Conservation (phyloP, 2,113 vertebrate species). For the Anhinga anhinga region DNA sequence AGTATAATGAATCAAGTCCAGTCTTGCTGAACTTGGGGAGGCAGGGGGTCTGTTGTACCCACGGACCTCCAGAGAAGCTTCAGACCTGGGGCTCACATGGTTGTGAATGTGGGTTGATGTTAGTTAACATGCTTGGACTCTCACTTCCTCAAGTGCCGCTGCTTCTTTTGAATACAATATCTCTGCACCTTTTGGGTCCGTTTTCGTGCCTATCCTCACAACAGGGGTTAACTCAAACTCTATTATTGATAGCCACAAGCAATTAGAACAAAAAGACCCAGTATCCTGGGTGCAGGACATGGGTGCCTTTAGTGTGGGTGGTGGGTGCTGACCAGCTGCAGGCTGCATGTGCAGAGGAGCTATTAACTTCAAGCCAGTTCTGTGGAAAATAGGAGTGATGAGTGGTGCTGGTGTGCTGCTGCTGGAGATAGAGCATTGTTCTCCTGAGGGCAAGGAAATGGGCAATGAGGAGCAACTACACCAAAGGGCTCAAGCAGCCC, state of each 20-base stretch:
- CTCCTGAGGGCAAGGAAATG: neutral
- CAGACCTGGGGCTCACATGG: neutral
- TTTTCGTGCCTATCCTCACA: accelerated
- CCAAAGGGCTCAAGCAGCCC: neutral
- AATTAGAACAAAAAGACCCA: neutral
- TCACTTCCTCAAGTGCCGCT: neutral
- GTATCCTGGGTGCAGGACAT: neutral
- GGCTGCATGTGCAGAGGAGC: neutral
- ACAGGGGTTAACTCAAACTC: neutral
- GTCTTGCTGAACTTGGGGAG: neutral
- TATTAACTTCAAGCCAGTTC: neutral
- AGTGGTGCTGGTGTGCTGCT: neutral
- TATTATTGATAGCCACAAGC: neutral
- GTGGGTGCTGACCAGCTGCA: neutral
- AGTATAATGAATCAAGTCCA: neutral
- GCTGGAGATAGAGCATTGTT: neutral
- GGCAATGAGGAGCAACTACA: neutral
- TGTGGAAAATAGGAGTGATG: neutral
- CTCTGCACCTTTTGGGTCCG: neutral
- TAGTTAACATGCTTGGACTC: neutral
- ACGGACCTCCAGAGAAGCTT: neutral
- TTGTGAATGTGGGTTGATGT: neutral
- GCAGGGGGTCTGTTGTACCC: accelerated
- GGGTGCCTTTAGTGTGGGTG: neutral
- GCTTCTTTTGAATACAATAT: neutral